These are phyloP conservation scores for Drosophila parthenogenetica DNA, from an alignment of 2,888 invertebrate genomes.

Conservation along the genomic window DNA sequence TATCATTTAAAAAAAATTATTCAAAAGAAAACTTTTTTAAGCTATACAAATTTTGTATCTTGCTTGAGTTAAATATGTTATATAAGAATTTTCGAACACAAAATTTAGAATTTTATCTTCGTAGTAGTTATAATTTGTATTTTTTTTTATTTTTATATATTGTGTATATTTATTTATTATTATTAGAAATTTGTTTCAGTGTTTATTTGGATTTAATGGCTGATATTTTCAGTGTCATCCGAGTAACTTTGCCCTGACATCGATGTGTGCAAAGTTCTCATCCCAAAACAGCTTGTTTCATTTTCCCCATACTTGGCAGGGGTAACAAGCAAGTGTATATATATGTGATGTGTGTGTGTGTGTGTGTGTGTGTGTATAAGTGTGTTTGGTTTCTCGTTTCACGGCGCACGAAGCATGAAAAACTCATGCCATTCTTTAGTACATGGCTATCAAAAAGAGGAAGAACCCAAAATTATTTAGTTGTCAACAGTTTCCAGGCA, in stretches of 20 bases:
- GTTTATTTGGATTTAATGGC: constrained; percentile 46
- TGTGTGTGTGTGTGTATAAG: constrained; percentile 30
- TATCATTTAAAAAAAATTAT: no score
- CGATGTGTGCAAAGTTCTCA: constrained; percentile 19
- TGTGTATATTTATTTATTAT: no score
- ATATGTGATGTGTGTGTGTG: constrained; percentile 27
- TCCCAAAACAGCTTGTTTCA: constrained; percentile 39
- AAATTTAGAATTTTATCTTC: no score
- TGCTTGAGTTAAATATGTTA: no score
- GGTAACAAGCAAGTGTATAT: constrained; percentile 23
- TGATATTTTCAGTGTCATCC: constrained; percentile 61
- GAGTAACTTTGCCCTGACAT: constrained; percentile 59
- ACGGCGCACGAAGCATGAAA: constrained; percentile 72
- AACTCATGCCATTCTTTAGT: constrained; percentile 35
- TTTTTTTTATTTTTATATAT: no score
- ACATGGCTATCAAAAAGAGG: constrained; percentile 17
- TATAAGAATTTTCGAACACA: no score
- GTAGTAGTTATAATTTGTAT: no score
- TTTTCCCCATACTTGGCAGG: constrained; percentile 58
- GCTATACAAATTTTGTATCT: no score
- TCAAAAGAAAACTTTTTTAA: no score
- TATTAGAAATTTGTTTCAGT: neutral
- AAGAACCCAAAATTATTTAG: constrained; percentile 52
- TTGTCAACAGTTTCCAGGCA: constrained; percentile 53
- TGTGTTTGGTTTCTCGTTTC: constrained; percentile 66